These are phyloP conservation scores for Halyomorpha halys DNA, from an alignment of 1,140 invertebrate genomes.

Conservation along the genomic window DNA sequence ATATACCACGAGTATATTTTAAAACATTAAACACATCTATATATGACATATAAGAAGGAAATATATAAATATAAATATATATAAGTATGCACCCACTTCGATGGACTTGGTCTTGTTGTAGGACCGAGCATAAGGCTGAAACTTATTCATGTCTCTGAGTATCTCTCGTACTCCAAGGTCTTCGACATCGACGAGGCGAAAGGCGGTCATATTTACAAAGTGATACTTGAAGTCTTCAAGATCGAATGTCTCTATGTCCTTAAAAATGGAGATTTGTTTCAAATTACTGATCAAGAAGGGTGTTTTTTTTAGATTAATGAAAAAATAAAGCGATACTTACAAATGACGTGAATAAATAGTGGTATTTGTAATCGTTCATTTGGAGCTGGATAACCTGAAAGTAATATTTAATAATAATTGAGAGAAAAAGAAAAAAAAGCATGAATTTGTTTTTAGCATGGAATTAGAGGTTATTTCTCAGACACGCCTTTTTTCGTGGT, in stretches of 20 bases:
- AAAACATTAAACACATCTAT: too few species aligned
- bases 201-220: conserved; percentile 86
- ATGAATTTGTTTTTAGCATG: too few species aligned
- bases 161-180: conserved; percentile 43
- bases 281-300: background rate
- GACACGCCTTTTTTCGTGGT: too few species aligned
- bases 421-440: too few species aligned
- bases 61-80: too few species aligned
- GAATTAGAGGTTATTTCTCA: too few species aligned
- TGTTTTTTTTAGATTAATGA: conserved; percentile 16
- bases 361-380: conserved; percentile 60
- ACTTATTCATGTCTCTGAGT: conserved; percentile 53
- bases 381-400: conserved; percentile 50
- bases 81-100: conserved; percentile 24
- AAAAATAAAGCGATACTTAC: conserved; percentile 41
- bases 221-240: conserved; percentile 90
- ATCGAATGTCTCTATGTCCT: conserved; percentile 85
- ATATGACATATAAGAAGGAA: too few species aligned
- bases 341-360: conserved; percentile 58
- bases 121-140: conserved; percentile 44
- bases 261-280: background rate
- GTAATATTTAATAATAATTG: background rate
- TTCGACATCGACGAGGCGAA: conserved; percentile 58
- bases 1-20: background rate
- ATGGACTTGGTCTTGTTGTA: conserved; percentile 47